Evolutionary conservation across 2,888 invertebrate genomes (phyloP).

Genomic region (Drosophila demipolita): DNA sequence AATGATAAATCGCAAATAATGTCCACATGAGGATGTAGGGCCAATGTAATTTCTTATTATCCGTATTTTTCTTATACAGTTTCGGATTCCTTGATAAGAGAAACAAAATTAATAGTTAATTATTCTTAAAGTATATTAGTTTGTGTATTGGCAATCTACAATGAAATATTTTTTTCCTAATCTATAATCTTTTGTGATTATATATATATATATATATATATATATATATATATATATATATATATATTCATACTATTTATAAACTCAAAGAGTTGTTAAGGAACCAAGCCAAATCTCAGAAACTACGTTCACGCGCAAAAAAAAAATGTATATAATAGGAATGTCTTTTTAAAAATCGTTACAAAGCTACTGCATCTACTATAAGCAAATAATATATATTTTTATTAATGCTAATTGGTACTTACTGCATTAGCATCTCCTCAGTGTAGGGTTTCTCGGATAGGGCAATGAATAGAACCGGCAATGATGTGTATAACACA

Average conservation of each 20-base stretch:
- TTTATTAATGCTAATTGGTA: conserved; percentile 37
- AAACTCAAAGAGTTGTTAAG: not conserved
- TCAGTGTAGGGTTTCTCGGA: conserved; percentile 90
- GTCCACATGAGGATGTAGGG: conserved; percentile 88
- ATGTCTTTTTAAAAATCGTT: not conserved
- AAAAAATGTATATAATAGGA: too few species aligned
- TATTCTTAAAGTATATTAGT: not conserved
- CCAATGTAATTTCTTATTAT: conserved; percentile 89
- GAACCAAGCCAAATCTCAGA: not conserved
- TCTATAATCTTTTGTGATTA: not conserved
- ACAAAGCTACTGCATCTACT: not conserved
- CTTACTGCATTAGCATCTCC: conserved; percentile 86
- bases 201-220: not conserved
- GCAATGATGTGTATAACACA: conserved; percentile 90
- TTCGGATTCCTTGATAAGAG: conserved; percentile 86
- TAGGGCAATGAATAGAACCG: conserved; percentile 90
- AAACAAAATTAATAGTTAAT: not conserved
- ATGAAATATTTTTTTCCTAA: not conserved
- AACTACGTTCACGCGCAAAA: too few species aligned
- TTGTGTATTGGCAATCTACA: not conserved
- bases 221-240: not conserved
- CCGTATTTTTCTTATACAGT: conserved; percentile 88
- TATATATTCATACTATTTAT: not conserved
- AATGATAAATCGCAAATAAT: conserved; percentile 88
- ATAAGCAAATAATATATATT: not conserved